phyloP scores from a whole-genome alignment of 2,888 invertebrate genomes.

The Andrena praecox region DNA sequence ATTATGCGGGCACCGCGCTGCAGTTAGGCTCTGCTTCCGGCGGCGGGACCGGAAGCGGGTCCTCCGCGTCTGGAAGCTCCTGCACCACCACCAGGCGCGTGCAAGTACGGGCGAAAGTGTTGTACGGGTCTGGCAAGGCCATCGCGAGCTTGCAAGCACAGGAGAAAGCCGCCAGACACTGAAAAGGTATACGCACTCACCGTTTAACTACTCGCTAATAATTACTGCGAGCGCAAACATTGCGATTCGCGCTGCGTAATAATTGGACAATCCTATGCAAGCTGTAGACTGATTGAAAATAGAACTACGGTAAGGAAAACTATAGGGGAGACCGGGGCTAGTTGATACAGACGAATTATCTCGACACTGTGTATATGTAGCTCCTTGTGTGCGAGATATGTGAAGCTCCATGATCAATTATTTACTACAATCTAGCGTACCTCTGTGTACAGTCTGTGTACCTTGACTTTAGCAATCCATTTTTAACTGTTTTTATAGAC shows the following conservation, averaged over 20 bases:
- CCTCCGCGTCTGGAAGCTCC: conserved; percentile 57
- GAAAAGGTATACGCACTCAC: conserved; percentile 58
- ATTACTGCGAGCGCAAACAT: not conserved
- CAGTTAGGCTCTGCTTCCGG: conserved; percentile 76
- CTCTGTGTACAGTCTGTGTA: too few relatives aligned
- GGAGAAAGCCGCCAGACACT: conserved; percentile 80
- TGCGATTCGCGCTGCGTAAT: too few relatives aligned
- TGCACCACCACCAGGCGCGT: conserved; percentile 73
- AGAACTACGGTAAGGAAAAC: too few relatives aligned
- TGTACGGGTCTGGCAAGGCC: conserved; percentile 81
- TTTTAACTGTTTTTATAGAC: too few relatives aligned
- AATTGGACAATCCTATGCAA: not conserved
- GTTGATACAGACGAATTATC: too few relatives aligned
- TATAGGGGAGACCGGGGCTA: too few relatives aligned
- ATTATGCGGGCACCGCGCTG: conserved; percentile 75
- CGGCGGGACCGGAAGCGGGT: conserved; percentile 72
- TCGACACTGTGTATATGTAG: too few relatives aligned
- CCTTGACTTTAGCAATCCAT: too few relatives aligned
- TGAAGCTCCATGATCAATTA: too few relatives aligned
- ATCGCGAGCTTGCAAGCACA: conserved; percentile 81
- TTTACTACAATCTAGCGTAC: too few relatives aligned
- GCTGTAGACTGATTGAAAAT: too few relatives aligned
- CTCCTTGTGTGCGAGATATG: too few relatives aligned
- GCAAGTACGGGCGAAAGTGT: conserved; percentile 81
- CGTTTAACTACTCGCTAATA: not conserved